A percentile compares a stretch with the other conserved stretches of the same genome.
These are phyloP conservation scores for Daktulosphaira vitifoliae DNA, from an alignment of 1,140 invertebrate species.

Conservation along the genomic window DNA sequence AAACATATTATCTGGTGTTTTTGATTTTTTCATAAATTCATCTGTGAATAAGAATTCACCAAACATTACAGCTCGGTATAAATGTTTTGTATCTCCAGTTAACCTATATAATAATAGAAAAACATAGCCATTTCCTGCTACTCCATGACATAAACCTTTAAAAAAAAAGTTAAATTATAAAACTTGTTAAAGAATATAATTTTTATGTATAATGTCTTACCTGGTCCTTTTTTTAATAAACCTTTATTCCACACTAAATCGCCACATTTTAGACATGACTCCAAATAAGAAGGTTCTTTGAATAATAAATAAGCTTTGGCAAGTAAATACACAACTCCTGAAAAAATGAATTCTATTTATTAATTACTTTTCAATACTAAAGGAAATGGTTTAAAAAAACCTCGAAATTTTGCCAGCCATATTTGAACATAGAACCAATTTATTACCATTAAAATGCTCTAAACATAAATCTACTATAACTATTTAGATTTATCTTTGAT, in stretches of 20 bases:
- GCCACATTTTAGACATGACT: conserved; percentile 57
- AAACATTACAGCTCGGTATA: conserved; percentile 66
- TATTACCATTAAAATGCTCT: no score
- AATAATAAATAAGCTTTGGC: conserved; percentile 69
- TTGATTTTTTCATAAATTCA: conserved; percentile 57
- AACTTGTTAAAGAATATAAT: no score
- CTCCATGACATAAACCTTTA: conserved; percentile 69
- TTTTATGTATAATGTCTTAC: conserved; percentile 37
- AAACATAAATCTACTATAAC: no score
- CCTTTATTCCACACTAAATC: conserved; percentile 74
- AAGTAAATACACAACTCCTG: conserved; percentile 67
- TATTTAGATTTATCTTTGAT: no score
- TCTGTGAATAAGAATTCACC: conserved; percentile 62
- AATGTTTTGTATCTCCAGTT: conserved; percentile 60
- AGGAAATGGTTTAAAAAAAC: no score
- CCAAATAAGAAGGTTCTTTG: conserved; percentile 63
- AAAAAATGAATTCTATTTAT: no score
- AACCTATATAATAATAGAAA: conserved; percentile 70
- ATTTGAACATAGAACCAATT: no score
- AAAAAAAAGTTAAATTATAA: conserved; percentile 32
- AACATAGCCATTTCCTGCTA: conserved; percentile 76
- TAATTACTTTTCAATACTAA: no score
- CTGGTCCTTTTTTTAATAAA: conserved; percentile 68
- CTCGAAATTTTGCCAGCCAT: no score
- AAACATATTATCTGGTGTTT: conserved; percentile 70